Conservation (phyloP, 1,140 invertebrate genomes). For the Papilio dardanus region DNA sequence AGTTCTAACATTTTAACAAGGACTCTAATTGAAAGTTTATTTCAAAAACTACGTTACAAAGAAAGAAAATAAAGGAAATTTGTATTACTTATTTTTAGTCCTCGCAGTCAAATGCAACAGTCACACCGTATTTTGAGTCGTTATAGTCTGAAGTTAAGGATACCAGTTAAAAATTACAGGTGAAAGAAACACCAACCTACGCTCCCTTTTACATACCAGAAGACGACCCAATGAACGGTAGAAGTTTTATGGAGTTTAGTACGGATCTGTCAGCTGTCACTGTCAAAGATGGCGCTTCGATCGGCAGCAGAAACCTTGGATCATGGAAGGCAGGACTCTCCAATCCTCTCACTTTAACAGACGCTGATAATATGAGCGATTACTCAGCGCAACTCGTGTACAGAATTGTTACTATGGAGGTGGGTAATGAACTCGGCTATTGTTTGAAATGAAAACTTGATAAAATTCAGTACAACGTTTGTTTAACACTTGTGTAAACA, state of each 20-base stretch:
- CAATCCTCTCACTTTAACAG: constrained; percentile 84
- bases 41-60: too few species aligned
- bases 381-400: constrained; percentile 91
- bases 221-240: constrained; percentile 85
- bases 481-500: constrained; percentile 69
- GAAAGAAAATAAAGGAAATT: too few species aligned
- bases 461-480: constrained; percentile 56
- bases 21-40: not conserved
- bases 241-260: constrained; percentile 88
- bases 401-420: constrained; percentile 90
- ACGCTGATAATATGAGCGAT: constrained; percentile 86
- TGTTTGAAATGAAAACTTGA: constrained; percentile 58
- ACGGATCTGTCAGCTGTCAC: constrained; percentile 87
- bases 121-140: too few species aligned
- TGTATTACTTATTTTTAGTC: too few species aligned
- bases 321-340: constrained; percentile 87
- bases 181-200: constrained; percentile 85
- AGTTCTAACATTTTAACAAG: not conserved
- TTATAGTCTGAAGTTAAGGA: not conserved
- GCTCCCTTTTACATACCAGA: constrained; percentile 84
- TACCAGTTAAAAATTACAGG: constrained; percentile 61
- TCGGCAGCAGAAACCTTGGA: constrained; percentile 85
- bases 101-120: too few species aligned
- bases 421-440: constrained; percentile 69
- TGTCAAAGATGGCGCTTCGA: constrained; percentile 85